Evolutionary conservation across 2,888 invertebrate genomes (phyloP).

Genomic region (Caenorhabditis sp.): DNA sequence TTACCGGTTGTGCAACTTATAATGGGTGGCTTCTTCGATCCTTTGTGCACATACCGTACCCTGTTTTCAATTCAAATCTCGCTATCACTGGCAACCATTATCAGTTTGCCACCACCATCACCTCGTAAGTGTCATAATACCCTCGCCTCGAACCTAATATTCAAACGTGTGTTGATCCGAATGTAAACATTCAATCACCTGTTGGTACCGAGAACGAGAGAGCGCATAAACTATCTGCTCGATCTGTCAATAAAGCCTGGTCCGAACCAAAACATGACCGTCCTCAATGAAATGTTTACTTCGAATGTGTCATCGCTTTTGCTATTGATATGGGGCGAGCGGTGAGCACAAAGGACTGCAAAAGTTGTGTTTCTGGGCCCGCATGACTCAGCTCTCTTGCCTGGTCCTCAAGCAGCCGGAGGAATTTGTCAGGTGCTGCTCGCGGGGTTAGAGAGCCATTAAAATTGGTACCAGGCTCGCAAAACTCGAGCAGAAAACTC

Average conservation of each 20-base stretch:
- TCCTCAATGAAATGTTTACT: slow-evolving; percentile 15
- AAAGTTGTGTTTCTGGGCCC: slow-evolving; percentile 16
- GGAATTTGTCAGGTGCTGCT: slow-evolving; percentile 39
- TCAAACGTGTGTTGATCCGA: slow-evolving; percentile 54
- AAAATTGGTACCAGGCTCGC: slow-evolving; percentile 30
- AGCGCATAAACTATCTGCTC: slow-evolving; percentile 45
- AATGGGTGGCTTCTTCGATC: slow-evolving; percentile 16
- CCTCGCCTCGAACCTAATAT: slow-evolving; percentile 12
- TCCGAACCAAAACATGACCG: slow-evolving; percentile 19
- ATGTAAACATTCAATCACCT: slow-evolving; percentile 37
- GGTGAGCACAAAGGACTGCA: slow-evolving; percentile 24
- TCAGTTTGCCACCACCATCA: slow-evolving; percentile 9
- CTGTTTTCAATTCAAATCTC: neutral
- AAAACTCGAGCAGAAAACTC: slow-evolving; percentile 17
- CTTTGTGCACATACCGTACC: neutral
- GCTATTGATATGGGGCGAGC: slow-evolving; percentile 33
- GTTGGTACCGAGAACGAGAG: slow-evolving; percentile 14
- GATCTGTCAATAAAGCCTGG: slow-evolving; percentile 37
- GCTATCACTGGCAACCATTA: slow-evolving; percentile 10
- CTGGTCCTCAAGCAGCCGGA: neutral
- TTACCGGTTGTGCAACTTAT: slow-evolving; percentile 45
- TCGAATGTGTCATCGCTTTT: slow-evolving; percentile 24
- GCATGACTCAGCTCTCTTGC: slow-evolving; percentile 8
- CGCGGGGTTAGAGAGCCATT: slow-evolving; percentile 20
- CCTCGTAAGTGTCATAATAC: slow-evolving; percentile 47